A percentile compares a stretch with the other conserved stretches of the same genome.
phyloP scores from a whole-genome alignment of 2,888 invertebrate genomes.

The Vanessa cardui region DNA sequence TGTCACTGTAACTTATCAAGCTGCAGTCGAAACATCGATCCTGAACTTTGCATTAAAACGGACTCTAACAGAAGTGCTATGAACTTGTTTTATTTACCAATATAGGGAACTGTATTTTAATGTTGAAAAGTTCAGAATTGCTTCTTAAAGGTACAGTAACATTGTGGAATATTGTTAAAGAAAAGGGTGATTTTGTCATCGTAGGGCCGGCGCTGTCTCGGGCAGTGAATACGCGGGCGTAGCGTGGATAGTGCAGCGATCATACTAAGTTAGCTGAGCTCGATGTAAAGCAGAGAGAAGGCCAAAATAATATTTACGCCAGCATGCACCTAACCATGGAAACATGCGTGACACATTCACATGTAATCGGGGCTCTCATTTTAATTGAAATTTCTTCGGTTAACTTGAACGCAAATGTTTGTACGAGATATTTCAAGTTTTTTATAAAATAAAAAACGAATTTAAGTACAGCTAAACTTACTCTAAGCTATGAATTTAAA shows the following conservation, averaged over 20 bases:
- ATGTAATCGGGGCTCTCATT: too few relatives aligned
- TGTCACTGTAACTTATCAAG: constrained; percentile 34
- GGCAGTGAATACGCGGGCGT: constrained; percentile 45
- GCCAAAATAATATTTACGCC: not conserved
- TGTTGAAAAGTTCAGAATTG: constrained; percentile 16
- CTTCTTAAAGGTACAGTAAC: constrained; percentile 28
- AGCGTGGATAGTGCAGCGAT: constrained; percentile 39
- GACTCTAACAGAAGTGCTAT: not conserved
- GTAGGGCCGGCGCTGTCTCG: constrained; percentile 44
- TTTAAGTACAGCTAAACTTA: too few relatives aligned
- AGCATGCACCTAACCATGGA: too few relatives aligned
- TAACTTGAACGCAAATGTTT: too few relatives aligned
- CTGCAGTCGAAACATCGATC: constrained; percentile 21
- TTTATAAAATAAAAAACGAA: too few relatives aligned
- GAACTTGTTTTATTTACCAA: not conserved
- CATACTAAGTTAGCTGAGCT: constrained; percentile 12
- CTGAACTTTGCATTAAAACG: constrained; percentile 17
- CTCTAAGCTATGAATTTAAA: too few relatives aligned
- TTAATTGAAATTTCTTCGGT: too few relatives aligned
- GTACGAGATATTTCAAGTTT: too few relatives aligned
- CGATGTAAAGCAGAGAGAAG: constrained; percentile 6
- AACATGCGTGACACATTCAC: too few relatives aligned
- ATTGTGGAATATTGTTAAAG: constrained; percentile 20
- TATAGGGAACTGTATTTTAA: too few relatives aligned
- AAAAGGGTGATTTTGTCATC: constrained; percentile 30